Base-by-base conservation (phyloP, 2,113 vertebrate genomes). In the Esox niger region DNA sequence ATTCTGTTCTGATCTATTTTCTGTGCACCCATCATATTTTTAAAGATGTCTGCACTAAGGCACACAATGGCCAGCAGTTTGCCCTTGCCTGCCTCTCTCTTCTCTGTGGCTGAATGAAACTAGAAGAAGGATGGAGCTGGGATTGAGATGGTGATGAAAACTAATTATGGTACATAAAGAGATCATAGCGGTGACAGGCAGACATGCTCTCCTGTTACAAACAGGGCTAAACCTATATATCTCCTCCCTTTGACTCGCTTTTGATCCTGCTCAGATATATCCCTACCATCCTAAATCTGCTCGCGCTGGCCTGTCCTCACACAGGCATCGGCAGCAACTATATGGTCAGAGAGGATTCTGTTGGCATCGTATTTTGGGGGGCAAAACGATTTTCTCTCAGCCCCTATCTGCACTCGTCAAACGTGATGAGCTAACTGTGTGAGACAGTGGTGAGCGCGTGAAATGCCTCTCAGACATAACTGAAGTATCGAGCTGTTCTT, bases 381-480 rank as follows among this genome's bases (percentile, higher is more conserved):
- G n/a, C n/a, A n/a, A 52, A 52, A 21, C 2, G 4, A 52, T 71
- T 64, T 43, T 62, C 73, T 63, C 38, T 43, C 69, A 62, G 56
- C 55, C 62, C 64, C 66, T 69, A 78, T 79, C 65, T 69, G 67
- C 73, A 80, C 70, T 74, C 71, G 71, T 79, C 67, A 71, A 74
- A 72, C 78, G 64, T 73, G 67, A 65, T 66, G 69, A 76, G 78
- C 79, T 73, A 78, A 79, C 74, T 61, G 66, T 71, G 69, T 58
- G 25, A 58, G 29, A 57, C 7, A 29, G 54, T 4, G 38, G 38
- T 15, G 13, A 43, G 3, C 38, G 17, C 68, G 74, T 33, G 30
- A 60, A 66, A 71, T 71, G 66, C 9, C 35, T 15, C 38, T 43
- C 38, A 43, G 38, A 43, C 27, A 58, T 17, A 52, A n/a, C 47